These are phyloP conservation scores for Scopus umbretta DNA, from an alignment of 2,113 vertebrate species.

Conservation along the genomic window DNA sequence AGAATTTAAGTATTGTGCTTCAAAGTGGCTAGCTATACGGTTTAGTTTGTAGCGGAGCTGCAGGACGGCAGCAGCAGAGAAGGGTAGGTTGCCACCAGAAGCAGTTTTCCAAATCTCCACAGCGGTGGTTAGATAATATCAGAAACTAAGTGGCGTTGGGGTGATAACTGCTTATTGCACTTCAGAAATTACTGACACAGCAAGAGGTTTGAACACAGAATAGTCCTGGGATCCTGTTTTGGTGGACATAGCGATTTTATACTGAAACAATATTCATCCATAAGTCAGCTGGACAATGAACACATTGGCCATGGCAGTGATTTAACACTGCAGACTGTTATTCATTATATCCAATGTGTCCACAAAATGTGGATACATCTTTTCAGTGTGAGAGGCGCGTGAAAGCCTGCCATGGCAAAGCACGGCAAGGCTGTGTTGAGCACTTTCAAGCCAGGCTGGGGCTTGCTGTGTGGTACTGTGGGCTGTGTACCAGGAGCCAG, in stretches of 20 bases:
- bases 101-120: neutral
- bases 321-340: neutral
- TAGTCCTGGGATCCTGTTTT: neutral
- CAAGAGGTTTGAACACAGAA: neutral
- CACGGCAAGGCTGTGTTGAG: neutral
- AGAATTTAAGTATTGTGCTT: neutral
- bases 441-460: neutral
- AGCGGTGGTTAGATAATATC: neutral
- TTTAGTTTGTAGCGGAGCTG: neutral
- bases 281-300: neutral
- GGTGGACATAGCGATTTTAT: neutral
- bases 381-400: fast-evolving
- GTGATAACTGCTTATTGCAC: neutral
- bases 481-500: neutral
- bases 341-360: neutral
- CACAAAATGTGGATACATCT: neutral
- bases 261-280: neutral
- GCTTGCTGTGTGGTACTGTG: neutral
- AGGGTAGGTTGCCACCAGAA: neutral
- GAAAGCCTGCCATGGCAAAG: fast-evolving
- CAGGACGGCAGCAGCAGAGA: neutral
- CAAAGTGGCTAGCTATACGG: fast-evolving
- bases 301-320: neutral
- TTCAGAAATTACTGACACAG: neutral
- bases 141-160: neutral